These are phyloP conservation scores for Sus scrofa DNA, from an alignment of 2,113 vertebrate genomes.

Conservation along the genomic window T2T-Sscrofa CM000812.6:120325001-120325500, in stretches of 20 bases:
- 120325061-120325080: neutral
- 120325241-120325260: too few relatives aligned
- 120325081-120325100: neutral
- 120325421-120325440: neutral
- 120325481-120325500: neutral
- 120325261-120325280: too few relatives aligned
- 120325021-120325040: fast-evolving
- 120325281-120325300: too few relatives aligned
- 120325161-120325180: neutral
- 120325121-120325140: neutral
- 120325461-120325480: too few relatives aligned
- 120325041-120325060: neutral
- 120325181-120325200: neutral
- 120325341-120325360: too few relatives aligned
- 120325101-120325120: neutral
- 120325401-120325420: too few relatives aligned
- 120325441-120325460: neutral
- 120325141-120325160: conserved; percentile 13
- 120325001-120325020: neutral
- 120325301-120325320: too few relatives aligned
- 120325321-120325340: too few relatives aligned
- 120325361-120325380: too few relatives aligned
- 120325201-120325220: too few relatives aligned
- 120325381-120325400: too few relatives aligned
- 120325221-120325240: too few relatives aligned